Conservation (phyloP, 2,888 invertebrate species). For the Atherix ibis region DNA sequence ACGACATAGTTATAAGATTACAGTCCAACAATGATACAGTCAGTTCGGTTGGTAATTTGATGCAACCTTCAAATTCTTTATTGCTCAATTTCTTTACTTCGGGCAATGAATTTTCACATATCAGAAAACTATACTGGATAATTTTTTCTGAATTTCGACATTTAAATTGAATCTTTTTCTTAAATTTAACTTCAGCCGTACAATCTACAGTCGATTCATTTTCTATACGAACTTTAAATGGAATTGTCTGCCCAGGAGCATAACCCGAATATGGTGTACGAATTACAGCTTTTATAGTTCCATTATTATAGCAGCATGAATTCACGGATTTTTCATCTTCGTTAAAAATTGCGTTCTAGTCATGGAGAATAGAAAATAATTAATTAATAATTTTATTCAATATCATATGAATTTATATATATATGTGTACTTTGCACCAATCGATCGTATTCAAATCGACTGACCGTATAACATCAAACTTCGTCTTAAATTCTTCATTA, state of each 20-base stretch:
- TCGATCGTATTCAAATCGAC: no score
- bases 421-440: no score
- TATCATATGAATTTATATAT: no score
- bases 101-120: conserved; percentile 38
- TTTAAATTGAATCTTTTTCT: conserved; percentile 38
- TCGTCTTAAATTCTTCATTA: no score
- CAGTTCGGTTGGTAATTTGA: conserved; percentile 54
- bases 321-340: conserved; percentile 60
- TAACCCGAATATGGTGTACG: conserved; percentile 51
- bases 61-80: conserved; percentile 43
- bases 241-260: conserved; percentile 57
- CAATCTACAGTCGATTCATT: conserved; percentile 57
- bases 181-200: conserved; percentile 43
- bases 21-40: conserved; percentile 58
- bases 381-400: no score
- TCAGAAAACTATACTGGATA: conserved; percentile 22
- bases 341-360: no score
- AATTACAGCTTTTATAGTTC: conserved; percentile 50
- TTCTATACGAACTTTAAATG: conserved; percentile 49
- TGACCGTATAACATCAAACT: no score
- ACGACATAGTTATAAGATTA: conserved; percentile 53
- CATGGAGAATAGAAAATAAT: no score
- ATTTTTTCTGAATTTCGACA: conserved; percentile 20
- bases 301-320: conserved; percentile 57
- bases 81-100: conserved; percentile 41